Base-by-base conservation (phyloP, 2,797 vertebrate genomes). In the Rhyacichthys aspro region DNA sequence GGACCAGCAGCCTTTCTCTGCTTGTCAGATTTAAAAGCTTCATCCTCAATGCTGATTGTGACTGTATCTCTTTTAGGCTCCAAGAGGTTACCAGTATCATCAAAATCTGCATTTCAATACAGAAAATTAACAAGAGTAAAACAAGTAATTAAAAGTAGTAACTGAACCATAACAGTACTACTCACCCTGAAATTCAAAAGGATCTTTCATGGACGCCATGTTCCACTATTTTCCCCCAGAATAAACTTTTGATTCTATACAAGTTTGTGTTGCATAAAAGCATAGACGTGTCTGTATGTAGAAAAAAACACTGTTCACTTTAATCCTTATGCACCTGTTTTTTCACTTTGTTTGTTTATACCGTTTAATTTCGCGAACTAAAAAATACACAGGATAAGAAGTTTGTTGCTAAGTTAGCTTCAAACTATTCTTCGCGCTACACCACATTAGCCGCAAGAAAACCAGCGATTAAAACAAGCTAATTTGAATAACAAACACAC, bases 101-200 rank as follows among this genome's bases (percentile, higher is more conserved):
- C 95, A 92, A 98, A 99, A 63, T 98, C 96, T 98, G 10, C 41
- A 28, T 53, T 38, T 17, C 3, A 60, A 12, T 6, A 28, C 23
- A 5, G 1, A 28, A 6, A 5, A 28, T 28, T 28, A 28, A 23
- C 36, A 9, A n/a, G 28, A 12, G 15, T 52, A 52, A 52, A 52
- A 38, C 8, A 23, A 18, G 18, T 43, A 1, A 43, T 4, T 43
- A 16, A 5, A 43, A 3, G 7, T 41, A 7, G 4, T n/a, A 1
- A 16, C 8, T 9, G 16, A 9, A n/a, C 43, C 5, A 18, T 3
- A 11, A 59, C 0, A 15, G 0, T 2, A 19, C 17, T 8, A 64
- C 77, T 71, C 79, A 95, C 95, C 95, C 86, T 92, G 90, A 74
- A 97, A 96, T 8, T 93, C 88, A 75, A 95, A 92, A 18, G 94